Percentiles rank a stretch among this genome's conserved stretches.
These are phyloP conservation scores for Chirona hameri DNA, from an alignment of 2,888 invertebrate species.

Conservation along the genomic window DNA sequence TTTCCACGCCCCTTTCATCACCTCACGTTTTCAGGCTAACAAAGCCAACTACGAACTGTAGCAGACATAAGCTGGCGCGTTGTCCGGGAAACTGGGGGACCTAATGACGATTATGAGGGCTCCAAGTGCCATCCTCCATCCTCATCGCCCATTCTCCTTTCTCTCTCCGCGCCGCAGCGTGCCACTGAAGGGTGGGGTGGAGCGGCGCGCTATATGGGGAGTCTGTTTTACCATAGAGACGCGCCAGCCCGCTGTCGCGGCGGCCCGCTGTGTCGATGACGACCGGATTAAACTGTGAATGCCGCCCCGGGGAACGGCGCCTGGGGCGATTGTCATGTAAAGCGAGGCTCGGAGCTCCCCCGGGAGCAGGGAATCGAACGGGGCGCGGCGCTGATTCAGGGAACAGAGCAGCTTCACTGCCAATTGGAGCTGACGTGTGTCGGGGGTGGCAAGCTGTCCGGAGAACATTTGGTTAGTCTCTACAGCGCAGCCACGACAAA, in stretches of 20 bases:
- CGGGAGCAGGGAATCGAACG: background rate
- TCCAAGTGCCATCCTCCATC: too few species aligned
- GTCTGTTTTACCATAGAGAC: background rate
- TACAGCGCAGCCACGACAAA: background rate
- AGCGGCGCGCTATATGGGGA: background rate
- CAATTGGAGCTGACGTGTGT: background rate
- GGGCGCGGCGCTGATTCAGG: background rate
- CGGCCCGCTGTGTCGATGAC: background rate
- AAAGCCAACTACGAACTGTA: too few species aligned
- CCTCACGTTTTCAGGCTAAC: too few species aligned
- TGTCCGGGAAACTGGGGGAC: too few species aligned
- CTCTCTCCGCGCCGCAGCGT: background rate
- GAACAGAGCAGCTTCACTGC: background rate
- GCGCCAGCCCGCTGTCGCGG: background rate
- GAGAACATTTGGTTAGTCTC: background rate
- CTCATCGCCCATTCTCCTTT: background rate
- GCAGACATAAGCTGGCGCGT: too few species aligned
- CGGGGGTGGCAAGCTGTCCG: too few species aligned
- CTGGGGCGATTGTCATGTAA: background rate
- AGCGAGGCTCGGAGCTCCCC: background rate
- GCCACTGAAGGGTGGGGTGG: background rate
- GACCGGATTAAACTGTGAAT: slow-evolving; percentile 11
- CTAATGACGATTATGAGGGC: too few species aligned
- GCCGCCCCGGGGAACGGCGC: too few species aligned
- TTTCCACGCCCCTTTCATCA: too few species aligned